Evolutionary conservation across 2,113 vertebrate species (phyloP).

Genomic region (Sander lucioperca): DNA sequence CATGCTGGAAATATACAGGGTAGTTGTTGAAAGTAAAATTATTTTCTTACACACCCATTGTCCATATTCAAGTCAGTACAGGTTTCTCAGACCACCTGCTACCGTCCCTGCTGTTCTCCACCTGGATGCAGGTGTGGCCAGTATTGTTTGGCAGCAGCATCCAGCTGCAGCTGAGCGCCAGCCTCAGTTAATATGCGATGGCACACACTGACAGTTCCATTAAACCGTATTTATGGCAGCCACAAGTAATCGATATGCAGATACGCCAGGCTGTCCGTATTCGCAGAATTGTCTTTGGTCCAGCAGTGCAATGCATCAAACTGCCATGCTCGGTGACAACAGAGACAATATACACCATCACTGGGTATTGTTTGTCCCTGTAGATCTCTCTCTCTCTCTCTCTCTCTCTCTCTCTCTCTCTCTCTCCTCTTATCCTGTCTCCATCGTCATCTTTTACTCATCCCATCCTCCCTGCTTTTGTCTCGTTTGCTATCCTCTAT

Average conservation of each 20-base stretch:
- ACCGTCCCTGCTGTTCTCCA: conserved; percentile 18
- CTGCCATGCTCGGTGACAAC: conserved; percentile 57
- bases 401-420: neutral
- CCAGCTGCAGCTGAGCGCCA: conserved; percentile 70
- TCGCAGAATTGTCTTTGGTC: conserved; percentile 68
- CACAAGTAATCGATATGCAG: conserved; percentile 79
- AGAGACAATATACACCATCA: conserved; percentile 59
- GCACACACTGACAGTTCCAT: conserved; percentile 76
- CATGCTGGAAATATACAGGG: neutral
- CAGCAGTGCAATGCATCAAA: conserved; percentile 68
- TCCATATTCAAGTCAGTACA: conserved; percentile 1
- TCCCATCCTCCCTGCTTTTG: neutral
- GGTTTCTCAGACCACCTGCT: neutral
- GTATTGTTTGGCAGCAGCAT: conserved; percentile 48
- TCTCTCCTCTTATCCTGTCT: neutral
- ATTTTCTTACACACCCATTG: neutral
- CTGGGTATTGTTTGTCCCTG: conserved; percentile 46
- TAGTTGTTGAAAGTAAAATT: neutral
- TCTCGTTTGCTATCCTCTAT: neutral
- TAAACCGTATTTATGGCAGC: conserved; percentile 78
- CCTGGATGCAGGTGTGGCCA: conserved; percentile 52
- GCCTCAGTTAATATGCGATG: conserved; percentile 67
- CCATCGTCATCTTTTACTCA: neutral
- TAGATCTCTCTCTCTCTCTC: neutral
- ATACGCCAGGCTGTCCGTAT: conserved; percentile 51